phyloP scores from a whole-genome alignment of 1,140 invertebrate species.

The Hydropsyche tenuis region DNA sequence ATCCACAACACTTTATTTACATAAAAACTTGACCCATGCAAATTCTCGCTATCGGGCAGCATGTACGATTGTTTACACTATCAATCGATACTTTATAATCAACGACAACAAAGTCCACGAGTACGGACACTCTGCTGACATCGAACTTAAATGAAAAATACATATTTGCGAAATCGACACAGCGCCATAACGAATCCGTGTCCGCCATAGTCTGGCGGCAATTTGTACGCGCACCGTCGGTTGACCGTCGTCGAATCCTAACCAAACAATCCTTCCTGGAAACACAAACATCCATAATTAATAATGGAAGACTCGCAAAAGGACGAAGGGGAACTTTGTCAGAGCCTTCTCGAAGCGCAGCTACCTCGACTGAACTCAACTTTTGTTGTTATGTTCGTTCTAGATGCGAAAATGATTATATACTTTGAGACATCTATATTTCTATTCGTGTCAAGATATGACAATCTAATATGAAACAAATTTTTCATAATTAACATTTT shows the following conservation, averaged over 20 bases:
- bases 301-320: slow-evolving; percentile 32
- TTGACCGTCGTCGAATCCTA: slow-evolving; percentile 16
- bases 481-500: too few species aligned
- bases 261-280: slow-evolving; percentile 29
- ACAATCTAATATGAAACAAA: too few species aligned
- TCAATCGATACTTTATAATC: too few species aligned
- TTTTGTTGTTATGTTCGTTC: not conserved
- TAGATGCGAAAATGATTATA: too few species aligned
- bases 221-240: slow-evolving; percentile 1
- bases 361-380: slow-evolving; percentile 42
- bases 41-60: too few species aligned
- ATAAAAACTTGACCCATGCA: too few species aligned
- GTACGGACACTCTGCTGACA: too few species aligned
- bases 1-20: too few species aligned
- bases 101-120: too few species aligned
- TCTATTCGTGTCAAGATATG: too few species aligned
- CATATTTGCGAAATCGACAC: not conserved
- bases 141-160: not conserved
- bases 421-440: too few species aligned
- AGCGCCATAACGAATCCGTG: not conserved
- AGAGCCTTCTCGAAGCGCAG: slow-evolving; percentile 30
- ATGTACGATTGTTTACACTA: too few species aligned
- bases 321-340: slow-evolving; percentile 30
- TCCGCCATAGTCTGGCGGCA: not conserved
- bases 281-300: slow-evolving; percentile 43